Evolutionary conservation across 2,888 invertebrate genomes (phyloP), one percentile per base, ranked within the genome.

Genomic region (Pammene aurita): DNA sequence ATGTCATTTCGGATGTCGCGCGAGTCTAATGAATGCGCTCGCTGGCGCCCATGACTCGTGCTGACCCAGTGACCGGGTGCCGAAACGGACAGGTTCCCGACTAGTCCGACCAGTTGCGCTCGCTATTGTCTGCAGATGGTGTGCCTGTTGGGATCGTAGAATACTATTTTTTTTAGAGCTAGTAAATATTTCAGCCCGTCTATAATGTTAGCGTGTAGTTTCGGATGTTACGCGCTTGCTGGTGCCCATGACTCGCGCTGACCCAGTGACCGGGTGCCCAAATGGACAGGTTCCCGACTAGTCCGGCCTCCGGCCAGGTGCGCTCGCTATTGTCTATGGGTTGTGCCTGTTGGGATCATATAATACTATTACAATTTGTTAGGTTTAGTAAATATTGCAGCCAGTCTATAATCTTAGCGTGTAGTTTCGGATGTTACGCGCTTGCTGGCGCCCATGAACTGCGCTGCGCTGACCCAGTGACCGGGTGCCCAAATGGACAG

Each of bases 401-500:
- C 26, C 2, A 1, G 26, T 26, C 26, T 26, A 2, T 26, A 26
- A 26, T 26, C 2, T 26, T 26, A 26, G 26, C 26, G 26, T 26
- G 26, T 26, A 26, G 26, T 38, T 7, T 38, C 38, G 7, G 38
- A 9, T 38, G 38, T 7, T 6, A 38, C 34, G 57, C 66, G 70
- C 44, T 70, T 73, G 73, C 73, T 71, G 68, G 64, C 72, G 73
- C 74, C 71, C 68, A 67, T 75, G 75, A 5, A n/a, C n/a, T n/a
- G n/a, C n/a, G n/a, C 71, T 66, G 71, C 70, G 71, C 70, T 76
- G 76, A 75, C 80, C 80, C 77, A 80, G 76, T 85, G 81, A 81
- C 84, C 83, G 79, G 76, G 79, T 83, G 78, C 78, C 82, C 82
- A 84, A 84, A 85, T 68, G 76, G 75, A 80, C 82, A 80, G 81